Evolutionary conservation across 2,888 invertebrate genomes (phyloP), one percentile per base, ranked within the genome.

Genomic region (Synanthedon tipuliformis): DNA sequence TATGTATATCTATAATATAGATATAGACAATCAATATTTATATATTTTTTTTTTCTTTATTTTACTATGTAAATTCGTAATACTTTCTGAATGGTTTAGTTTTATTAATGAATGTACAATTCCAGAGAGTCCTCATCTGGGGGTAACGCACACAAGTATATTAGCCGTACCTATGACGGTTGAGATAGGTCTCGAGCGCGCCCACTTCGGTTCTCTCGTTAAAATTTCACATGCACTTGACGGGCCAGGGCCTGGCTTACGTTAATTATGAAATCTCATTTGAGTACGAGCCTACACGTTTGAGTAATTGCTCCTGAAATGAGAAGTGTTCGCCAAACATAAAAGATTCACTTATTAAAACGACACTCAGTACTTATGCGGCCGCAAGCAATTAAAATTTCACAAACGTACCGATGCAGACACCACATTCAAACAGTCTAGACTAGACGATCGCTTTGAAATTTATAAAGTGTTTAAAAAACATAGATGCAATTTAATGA

Each of bases 231-330:
- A 84, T 85, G 82, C 83, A 80, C 84, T 83, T 85, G 86, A 85
- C 84, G 81, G 77, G 72, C 73, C 74, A 75, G 75, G 34, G 76
- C 79, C 79, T 78, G 79, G 79, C 79, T 81, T 79, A 78, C 85
- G 81, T 86, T 86, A 86, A 86, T 86, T 86, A 86, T 85, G 81
- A 83, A 85, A 84, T 82, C 81, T 82, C 84, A 84, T 84, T 83
- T 82, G 75, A 76, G 75, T 78, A 75, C 71, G 77, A 76, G 75
- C 80, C 77, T 76, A 74, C 74, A 73, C 78, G 77, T 80, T 81
- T 82, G 81, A 82, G 78, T 83, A 82, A 83, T 78, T 74, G 70
- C 74, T 70, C 68, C 76, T 73, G 73, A 77, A 83, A 81, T 75
- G 75, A 74, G 74, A 71, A 74, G 70, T 69, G 68, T 75, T 76